Evolutionary conservation across 2,888 invertebrate genomes (phyloP), one percentile per base, ranked within the genome.

Genomic region (Eupithecia tripunctaria): DNA sequence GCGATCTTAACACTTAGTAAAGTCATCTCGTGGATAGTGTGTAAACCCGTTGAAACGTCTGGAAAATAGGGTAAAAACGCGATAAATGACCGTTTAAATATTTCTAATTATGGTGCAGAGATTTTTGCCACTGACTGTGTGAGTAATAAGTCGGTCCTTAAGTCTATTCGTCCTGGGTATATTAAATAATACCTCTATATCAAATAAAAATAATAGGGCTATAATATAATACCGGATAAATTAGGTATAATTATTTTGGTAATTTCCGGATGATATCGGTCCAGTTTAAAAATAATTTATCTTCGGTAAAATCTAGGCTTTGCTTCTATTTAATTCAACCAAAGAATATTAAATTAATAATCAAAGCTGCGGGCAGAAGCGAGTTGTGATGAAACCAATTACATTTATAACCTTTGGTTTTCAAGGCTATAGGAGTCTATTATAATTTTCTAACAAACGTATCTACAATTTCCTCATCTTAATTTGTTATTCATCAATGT

Each of bases 381-480:
- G 10, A n/a, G 25, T 25, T 25, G 14, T 56, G 56, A 56, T 25
- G 56, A 56, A 56, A 56, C 14, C 25, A 51, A 51, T 51, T 4
- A 56, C 25, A 25, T 21, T 25, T 56, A 25, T 14, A 25, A 56
- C 56, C 56, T 56, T 56, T 51, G 21, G 12, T 21, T 56, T 21
- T 56, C 56, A 56, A 56, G 56, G 56, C 56, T 25, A 12, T 25
- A n/a, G n/a, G 56, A 51, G 0, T 25, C 51, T 51, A 14, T 56
- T 56, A 56, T 56, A 56, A 56, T 56, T 56, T 56, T 56, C 56
- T 56, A 25, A 25, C 56, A 25, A 25, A 56, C 56, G 21, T 25
- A 25, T n/a, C n/a, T n/a, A n/a, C 2, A 56, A 56, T 25, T 56
- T 56, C 56, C 25, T 56, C 21, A 56, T 56, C 56, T 21, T 56